Evolutionary conservation across 2,888 invertebrate species (phyloP).

Genomic region (Beris morrisii): DNA sequence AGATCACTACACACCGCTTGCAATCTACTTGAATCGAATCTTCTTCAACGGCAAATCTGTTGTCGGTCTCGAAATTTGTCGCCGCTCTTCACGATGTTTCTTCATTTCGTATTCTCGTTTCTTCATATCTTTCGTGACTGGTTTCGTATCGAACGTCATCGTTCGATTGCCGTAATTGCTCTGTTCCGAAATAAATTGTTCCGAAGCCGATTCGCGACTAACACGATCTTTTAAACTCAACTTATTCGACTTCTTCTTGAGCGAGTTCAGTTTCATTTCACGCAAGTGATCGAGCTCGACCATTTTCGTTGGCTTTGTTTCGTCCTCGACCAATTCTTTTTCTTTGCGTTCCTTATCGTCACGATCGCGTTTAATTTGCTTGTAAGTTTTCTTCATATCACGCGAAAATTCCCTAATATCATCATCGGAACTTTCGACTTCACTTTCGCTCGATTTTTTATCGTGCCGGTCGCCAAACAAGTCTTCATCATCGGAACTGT

Average conservation of each 20-base stretch:
- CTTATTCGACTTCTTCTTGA: conserved; percentile 45
- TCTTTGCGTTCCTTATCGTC: conserved; percentile 48
- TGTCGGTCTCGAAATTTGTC: conserved; percentile 64
- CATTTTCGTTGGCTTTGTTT: conserved; percentile 59
- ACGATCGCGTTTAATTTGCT: conserved; percentile 54
- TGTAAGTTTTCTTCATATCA: conserved; percentile 74
- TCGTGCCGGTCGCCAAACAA: conserved; percentile 49
- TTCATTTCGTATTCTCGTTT: conserved; percentile 64
- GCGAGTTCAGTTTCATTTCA: conserved; percentile 61
- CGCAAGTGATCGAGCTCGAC: conserved; percentile 65
- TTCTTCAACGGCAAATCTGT: conserved; percentile 56
- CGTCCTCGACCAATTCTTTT: conserved; percentile 42
- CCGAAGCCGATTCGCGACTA: conserved; percentile 60
- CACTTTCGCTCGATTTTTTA: conserved; percentile 51
- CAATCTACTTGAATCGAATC: conserved; percentile 51
- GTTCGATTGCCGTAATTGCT: conserved; percentile 73
- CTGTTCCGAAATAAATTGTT: conserved; percentile 8
- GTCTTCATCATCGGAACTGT: conserved; percentile 55
- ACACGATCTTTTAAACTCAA: conserved; percentile 71
- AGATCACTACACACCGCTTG: too few species aligned
- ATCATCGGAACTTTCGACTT: conserved; percentile 65
- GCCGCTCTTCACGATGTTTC: conserved; percentile 71
- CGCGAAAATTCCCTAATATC: conserved; percentile 79
- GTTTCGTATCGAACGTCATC: conserved; percentile 73
- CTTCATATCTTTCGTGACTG: conserved; percentile 60